These are phyloP conservation scores for Willisornis vidua DNA, from an alignment of 2,113 vertebrate species.

Conservation along the genomic window DNA sequence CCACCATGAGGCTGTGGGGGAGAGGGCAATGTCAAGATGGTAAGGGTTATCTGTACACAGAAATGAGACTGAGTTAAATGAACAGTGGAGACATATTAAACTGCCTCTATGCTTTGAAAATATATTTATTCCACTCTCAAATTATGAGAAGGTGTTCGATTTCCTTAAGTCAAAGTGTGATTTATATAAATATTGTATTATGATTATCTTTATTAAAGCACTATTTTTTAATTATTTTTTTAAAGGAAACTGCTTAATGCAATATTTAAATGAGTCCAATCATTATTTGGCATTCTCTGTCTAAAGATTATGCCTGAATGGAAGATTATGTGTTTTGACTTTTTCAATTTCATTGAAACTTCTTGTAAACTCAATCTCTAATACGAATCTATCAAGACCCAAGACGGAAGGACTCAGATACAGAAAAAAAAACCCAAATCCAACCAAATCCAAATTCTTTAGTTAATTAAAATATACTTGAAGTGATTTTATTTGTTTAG, in stretches of 20 bases:
- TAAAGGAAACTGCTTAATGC: background rate
- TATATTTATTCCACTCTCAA: constrained; percentile 48
- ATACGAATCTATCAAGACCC: background rate
- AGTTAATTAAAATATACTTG: background rate
- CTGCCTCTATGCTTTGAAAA: constrained; percentile 34
- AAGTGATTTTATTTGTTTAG: background rate
- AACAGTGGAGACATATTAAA: background rate
- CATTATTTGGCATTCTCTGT: constrained; percentile 20
- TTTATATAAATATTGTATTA: constrained; percentile 68
- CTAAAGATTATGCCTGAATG: constrained; percentile 30
- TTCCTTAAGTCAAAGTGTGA: constrained; percentile 64
- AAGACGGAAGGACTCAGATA: background rate
- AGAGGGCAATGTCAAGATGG: background rate
- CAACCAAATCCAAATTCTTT: background rate
- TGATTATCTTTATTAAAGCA: constrained; percentile 63
- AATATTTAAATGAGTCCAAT: constrained; percentile 35
- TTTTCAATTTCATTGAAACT: constrained; percentile 20
- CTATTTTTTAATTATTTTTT: background rate
- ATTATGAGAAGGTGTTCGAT: constrained; percentile 26
- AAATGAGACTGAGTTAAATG: constrained; percentile 2
- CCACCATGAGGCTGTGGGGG: background rate
- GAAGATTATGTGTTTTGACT: constrained; percentile 23
- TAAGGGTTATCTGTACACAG: background rate
- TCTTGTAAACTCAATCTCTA: constrained; percentile 48
- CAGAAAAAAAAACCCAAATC: background rate